A percentile compares a stretch with the other conserved stretches of the same genome.
Evolutionary conservation across 1,140 invertebrate genomes (phyloP).

Genomic region (Dreissena polymorpha): DNA sequence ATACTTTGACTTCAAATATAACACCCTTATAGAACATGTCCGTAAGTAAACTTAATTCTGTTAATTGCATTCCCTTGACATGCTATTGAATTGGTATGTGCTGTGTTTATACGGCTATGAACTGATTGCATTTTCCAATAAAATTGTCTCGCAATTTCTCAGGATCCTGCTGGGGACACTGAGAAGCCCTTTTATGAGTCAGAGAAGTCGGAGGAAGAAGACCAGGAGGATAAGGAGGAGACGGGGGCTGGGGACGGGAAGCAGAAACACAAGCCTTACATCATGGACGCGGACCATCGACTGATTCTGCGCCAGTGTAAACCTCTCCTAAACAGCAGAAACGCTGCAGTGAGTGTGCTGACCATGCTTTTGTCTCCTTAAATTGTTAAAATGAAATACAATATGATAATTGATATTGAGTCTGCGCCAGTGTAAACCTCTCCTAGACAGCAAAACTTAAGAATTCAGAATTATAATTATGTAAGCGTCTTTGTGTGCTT

Average conservation of each 20-base stretch:
- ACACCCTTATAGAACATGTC: too few relatives aligned
- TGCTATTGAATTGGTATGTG: not conserved
- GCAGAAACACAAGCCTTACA: conserved; percentile 75
- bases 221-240: conserved; percentile 77
- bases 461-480: conserved; percentile 88
- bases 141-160: conserved; percentile 15
- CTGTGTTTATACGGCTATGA: not conserved
- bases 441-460: conserved; percentile 97
- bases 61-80: too few relatives aligned
- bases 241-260: conserved; percentile 69
- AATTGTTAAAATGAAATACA: too few relatives aligned
- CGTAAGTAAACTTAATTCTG: too few relatives aligned
- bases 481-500: too few relatives aligned
- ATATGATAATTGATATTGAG: too few relatives aligned
- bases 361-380: too few relatives aligned
- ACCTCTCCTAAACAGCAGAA: conserved; percentile 96
- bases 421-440: conserved; percentile 92
- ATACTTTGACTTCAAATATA: too few relatives aligned
- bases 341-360: conserved; percentile 87
- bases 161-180: conserved; percentile 64
- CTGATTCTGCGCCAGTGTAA: conserved; percentile 93
- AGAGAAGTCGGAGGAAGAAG: conserved; percentile 78
- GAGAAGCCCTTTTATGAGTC: conserved; percentile 70
- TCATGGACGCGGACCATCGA: conserved; percentile 94
- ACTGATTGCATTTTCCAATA: not conserved